Evolutionary conservation across 1,140 invertebrate species (phyloP).

Genomic region (Sipha flava): DNA sequence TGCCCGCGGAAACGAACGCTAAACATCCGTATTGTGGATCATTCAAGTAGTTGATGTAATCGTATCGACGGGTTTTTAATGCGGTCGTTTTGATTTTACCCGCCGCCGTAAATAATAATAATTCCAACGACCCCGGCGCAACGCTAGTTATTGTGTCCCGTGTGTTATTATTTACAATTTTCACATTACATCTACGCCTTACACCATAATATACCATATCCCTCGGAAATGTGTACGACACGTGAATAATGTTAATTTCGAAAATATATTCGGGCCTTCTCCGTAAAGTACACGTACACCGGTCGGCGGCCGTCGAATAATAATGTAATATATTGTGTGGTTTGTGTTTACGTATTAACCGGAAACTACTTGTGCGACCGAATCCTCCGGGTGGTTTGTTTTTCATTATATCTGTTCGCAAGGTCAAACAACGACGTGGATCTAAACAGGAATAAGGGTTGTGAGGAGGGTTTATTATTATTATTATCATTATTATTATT

Average conservation of each 20-base stretch:
- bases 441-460: constrained; percentile 10
- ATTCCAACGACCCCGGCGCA: neutral
- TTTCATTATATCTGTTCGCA: constrained; percentile 12
- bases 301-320: neutral
- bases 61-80: neutral
- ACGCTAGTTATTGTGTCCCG: neutral
- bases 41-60: neutral
- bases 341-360: constrained; percentile 15
- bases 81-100: neutral
- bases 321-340: neutral
- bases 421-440: neutral
- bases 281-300: neutral
- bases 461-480: neutral
- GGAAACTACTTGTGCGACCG: constrained; percentile 21
- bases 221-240: neutral
- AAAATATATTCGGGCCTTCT: neutral
- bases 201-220: neutral
- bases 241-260: neutral
- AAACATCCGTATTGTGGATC: neutral
- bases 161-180: neutral
- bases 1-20: no score
- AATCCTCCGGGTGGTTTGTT: neutral
- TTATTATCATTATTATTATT: neutral
- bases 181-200: no score
- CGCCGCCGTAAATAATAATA: neutral